A percentile compares a stretch with the other conserved stretches of the same genome.
Evolutionary conservation across 1,140 invertebrate species (phyloP).

Genomic region (Lasioglossum baleicum): DNA sequence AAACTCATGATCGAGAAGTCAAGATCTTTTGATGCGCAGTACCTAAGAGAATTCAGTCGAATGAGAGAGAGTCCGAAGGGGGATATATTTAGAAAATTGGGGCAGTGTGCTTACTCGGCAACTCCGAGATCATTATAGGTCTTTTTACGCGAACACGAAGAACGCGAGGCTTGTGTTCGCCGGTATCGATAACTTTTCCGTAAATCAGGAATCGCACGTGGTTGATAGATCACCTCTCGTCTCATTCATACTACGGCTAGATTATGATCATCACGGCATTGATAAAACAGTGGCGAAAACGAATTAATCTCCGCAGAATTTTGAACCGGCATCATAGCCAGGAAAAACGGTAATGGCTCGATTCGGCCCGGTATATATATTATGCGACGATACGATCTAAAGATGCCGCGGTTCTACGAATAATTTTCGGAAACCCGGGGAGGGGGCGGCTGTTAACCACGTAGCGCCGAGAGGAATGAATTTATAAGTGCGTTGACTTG

Average conservation of each 20-base stretch:
- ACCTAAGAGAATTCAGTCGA: slow-evolving; percentile 61
- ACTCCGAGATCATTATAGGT: slow-evolving; percentile 30
- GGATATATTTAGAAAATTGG: slow-evolving; percentile 77
- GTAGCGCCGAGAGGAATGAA: background rate
- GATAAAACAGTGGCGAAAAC: background rate
- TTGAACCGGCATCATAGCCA: background rate
- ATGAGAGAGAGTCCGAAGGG: slow-evolving; percentile 60
- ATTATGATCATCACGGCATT: background rate
- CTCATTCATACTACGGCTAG: no score
- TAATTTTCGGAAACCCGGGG: slow-evolving; percentile 17
- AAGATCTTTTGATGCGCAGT: slow-evolving; percentile 70
- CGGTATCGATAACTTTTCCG: background rate
- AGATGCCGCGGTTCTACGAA: slow-evolving; percentile 15
- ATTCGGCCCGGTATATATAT: slow-evolving; percentile 11
- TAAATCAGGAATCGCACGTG: background rate
- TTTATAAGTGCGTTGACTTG: slow-evolving; percentile 1
- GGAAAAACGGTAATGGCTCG: slow-evolving; percentile 22
- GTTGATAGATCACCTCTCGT: background rate
- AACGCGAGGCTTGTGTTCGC: background rate
- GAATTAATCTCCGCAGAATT: background rate
- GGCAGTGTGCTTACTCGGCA: slow-evolving; percentile 63
- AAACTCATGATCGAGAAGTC: slow-evolving; percentile 68
- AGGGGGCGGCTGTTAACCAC: background rate
- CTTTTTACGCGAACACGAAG: slow-evolving; percentile 34
- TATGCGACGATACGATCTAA: slow-evolving; percentile 2